A percentile compares a stretch with the other conserved stretches of the same genome.
Evolutionary conservation across 2,888 invertebrate species (phyloP).

Genomic region (Hecatera dysodea): DNA sequence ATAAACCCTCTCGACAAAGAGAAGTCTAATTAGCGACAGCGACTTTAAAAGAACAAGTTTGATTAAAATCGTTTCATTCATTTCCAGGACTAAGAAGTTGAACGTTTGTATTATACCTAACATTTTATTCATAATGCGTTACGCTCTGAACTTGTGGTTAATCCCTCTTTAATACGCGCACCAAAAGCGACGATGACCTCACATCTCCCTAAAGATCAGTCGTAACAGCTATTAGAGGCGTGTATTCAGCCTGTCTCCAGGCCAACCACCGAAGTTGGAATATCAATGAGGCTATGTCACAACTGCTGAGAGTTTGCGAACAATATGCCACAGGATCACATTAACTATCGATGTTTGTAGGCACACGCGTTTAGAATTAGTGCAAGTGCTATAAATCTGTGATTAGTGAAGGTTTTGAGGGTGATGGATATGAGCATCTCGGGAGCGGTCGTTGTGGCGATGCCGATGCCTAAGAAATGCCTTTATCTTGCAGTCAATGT

Average conservation of each 20-base stretch:
- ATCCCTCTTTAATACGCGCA: neutral
- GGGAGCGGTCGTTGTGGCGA: neutral
- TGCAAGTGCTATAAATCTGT: conserved; percentile 31
- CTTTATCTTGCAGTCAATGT: too few species aligned
- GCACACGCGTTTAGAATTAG: conserved; percentile 36
- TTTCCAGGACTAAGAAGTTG: too few species aligned
- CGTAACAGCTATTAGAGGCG: conserved; percentile 35
- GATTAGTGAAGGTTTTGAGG: conserved; percentile 13
- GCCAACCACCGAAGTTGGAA: conserved; percentile 38
- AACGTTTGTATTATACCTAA: too few species aligned
- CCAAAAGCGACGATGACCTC: neutral
- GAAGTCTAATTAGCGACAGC: too few species aligned
- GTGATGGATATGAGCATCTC: neutral
- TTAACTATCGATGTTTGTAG: conserved; percentile 44
- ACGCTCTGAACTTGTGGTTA: neutral
- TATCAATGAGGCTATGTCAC: conserved; percentile 48
- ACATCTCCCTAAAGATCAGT: conserved; percentile 32
- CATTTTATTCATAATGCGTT: neutral
- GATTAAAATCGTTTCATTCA: too few species aligned
- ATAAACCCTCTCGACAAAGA: too few species aligned
- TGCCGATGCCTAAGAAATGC: neutral
- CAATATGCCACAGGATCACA: conserved; percentile 46
- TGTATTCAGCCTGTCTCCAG: conserved; percentile 35
- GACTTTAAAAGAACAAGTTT: too few species aligned
- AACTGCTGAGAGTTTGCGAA: conserved; percentile 43